Base-by-base conservation (phyloP, 2,113 vertebrate species). In the Hemicordylus capensis region DNA sequence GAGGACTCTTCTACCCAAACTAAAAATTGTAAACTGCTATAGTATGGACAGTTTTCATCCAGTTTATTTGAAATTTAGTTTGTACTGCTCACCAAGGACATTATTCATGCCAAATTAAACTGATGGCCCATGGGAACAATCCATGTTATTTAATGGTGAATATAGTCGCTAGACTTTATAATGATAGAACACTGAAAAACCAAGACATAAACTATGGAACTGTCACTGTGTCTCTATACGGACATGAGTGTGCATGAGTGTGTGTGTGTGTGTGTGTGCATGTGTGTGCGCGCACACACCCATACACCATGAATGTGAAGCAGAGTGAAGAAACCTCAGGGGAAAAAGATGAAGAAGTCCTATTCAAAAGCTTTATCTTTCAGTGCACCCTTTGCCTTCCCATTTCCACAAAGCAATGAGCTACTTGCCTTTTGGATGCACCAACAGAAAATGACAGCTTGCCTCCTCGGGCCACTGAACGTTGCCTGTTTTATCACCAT, bases 161-260 rank as follows among this genome's bases (percentile, higher is more conserved):
- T 51, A 51, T 6, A 51, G 12, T 51, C 12, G 48, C 12, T 51
- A 51, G 48, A 51, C 48, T 51, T 51, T 51, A 6, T 51, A 22
- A 64, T 89, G 86, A 31, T 77, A 87, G 66, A 74, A 91, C 75
- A 79, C 22, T 86, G 85, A 82, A 85, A 90, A 76, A 64, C 66
- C 72, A 80, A 80, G 85, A 19, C 42, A 87, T 81, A 31, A 42
- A 44, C 39, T 26, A 44, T 24, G 42, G 69, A 72, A 9, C 39
- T 6, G 39, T 11, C 9, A 6, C 14, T 14, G 15, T 66, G n/a
- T 6, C 31, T 66, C 14, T 4, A 34, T 17, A n/a, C 17, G 6
- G 15, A 37, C 34, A 37, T 37, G 37, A 34, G 5, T 34, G 15
- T n/a, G 17, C 51, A 54, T 54, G 51, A 15, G 51, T 54, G n/a